A percentile compares a stretch with the other conserved stretches of the same genome.
phyloP scores from a whole-genome alignment of 1,140 invertebrate genomes.

The Theocolax elegans region DNA sequence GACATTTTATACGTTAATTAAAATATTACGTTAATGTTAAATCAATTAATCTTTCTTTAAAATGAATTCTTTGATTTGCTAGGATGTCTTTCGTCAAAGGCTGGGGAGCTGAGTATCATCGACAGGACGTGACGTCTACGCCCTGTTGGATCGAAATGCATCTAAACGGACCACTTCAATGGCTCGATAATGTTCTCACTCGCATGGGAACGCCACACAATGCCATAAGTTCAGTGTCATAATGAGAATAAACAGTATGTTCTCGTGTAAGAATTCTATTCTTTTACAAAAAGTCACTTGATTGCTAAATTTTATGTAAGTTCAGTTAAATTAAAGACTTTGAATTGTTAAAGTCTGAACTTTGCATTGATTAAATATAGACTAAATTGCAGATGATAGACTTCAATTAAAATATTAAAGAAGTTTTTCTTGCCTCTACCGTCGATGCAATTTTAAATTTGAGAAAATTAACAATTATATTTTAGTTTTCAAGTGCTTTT shows the following conservation, averaged over 20 bases:
- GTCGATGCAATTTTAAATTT: no score
- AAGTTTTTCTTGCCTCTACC: no score
- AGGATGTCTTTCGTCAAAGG: slow-evolving; percentile 98
- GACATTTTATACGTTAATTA: background rate
- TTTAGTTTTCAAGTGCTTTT: slow-evolving; percentile 6
- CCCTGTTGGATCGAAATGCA: slow-evolving; percentile 99
- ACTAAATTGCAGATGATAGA: no score
- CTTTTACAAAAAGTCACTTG: no score
- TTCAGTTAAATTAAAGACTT: no score
- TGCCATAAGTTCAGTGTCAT: slow-evolving; percentile 92
- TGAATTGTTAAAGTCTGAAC: no score
- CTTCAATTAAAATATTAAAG: no score
- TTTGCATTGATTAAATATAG: no score
- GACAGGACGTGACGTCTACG: slow-evolving; percentile 95
- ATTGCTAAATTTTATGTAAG: no score
- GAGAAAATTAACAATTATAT: slow-evolving; percentile 1
- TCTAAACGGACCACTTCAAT: slow-evolving; percentile 94
- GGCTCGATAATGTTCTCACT: slow-evolving; percentile 92
- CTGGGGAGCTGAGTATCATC: slow-evolving; percentile 95
- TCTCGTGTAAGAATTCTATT: no score
- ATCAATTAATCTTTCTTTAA: no score
- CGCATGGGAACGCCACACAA: slow-evolving; percentile 93
- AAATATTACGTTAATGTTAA: background rate
- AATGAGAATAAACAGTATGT: slow-evolving; percentile 64
- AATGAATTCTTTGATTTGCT: slow-evolving; percentile 42